phyloP scores from a whole-genome alignment of 2,797 vertebrate genomes.

The Huso huso region DNA sequence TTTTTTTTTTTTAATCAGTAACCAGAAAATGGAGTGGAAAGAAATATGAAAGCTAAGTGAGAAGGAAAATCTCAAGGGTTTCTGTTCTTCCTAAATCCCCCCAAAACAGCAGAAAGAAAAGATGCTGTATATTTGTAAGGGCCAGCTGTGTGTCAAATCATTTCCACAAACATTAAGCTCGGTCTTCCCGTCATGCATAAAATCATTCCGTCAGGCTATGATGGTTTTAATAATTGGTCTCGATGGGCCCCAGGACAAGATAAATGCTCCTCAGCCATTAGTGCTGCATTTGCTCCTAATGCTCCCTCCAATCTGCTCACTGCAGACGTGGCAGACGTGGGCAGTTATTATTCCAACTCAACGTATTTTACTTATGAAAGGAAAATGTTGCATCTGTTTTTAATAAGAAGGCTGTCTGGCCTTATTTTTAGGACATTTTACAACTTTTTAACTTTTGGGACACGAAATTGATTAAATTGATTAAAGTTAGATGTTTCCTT shows the following conservation, averaged over 20 bases:
- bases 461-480: too few relatives aligned
- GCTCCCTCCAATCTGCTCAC: conserved; percentile 20
- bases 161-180: conserved; percentile 26
- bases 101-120: neutral
- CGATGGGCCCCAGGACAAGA: conserved; percentile 30
- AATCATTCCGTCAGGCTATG: conserved; percentile 18
- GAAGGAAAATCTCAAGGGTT: neutral
- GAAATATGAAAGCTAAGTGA: neutral
- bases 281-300: conserved; percentile 27
- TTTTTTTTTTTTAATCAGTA: neutral
- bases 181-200: conserved; percentile 15
- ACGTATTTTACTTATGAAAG: conserved; percentile 17
- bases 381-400: conserved; percentile 51
- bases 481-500: too few relatives aligned
- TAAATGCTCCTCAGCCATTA: conserved; percentile 25
- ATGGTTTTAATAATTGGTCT: conserved; percentile 30
- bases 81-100: neutral
- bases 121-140: neutral
- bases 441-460: too few relatives aligned
- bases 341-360: conserved; percentile 18
- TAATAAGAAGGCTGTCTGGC: conserved; percentile 40
- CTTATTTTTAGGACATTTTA: too few relatives aligned
- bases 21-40: neutral
- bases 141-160: conserved; percentile 18
- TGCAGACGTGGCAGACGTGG: conserved; percentile 16